Evolutionary conservation across 2,113 vertebrate genomes (phyloP).

Genomic region (Aleadryas rufinucha): DNA sequence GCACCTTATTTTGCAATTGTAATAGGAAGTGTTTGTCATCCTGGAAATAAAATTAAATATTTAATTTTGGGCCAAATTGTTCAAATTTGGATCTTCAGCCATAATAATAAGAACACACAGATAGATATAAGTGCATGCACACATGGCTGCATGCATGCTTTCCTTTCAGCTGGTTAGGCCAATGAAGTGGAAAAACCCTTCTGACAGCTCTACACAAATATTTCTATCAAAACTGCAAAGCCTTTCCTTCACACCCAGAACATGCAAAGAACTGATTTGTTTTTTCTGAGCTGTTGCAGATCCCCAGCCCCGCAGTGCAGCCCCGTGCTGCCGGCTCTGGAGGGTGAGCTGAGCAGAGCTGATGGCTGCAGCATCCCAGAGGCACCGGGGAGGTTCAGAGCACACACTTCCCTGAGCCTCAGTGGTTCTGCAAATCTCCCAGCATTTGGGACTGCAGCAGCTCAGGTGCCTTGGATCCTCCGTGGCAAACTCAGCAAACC

Average conservation of each 20-base stretch:
- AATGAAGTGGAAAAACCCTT: constrained; percentile 1
- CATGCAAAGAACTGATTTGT: neutral
- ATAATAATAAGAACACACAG: neutral
- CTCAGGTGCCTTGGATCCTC: neutral
- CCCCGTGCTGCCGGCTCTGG: neutral
- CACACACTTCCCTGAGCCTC: fast-evolving
- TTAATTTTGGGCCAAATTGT: neutral
- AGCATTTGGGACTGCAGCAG: neutral
- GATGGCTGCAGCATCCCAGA: neutral
- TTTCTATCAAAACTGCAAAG: neutral
- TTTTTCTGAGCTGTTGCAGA: neutral
- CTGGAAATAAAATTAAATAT: neutral
- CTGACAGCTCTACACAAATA: neutral
- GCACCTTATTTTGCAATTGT: neutral
- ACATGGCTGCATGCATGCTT: neutral
- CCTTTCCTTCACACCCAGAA: neutral
- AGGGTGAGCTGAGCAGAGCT: neutral
- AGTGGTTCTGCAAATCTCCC: neutral
- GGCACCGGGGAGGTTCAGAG: neutral
- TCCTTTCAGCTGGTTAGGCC: constrained; percentile 9
- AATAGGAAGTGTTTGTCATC: neutral
- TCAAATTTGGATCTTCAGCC: neutral
- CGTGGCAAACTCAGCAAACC: neutral
- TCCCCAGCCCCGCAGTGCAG: neutral
- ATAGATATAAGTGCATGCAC: neutral